phyloP scores from a whole-genome alignment of 2,888 invertebrate genomes.

The Erebia aethiops region DNA sequence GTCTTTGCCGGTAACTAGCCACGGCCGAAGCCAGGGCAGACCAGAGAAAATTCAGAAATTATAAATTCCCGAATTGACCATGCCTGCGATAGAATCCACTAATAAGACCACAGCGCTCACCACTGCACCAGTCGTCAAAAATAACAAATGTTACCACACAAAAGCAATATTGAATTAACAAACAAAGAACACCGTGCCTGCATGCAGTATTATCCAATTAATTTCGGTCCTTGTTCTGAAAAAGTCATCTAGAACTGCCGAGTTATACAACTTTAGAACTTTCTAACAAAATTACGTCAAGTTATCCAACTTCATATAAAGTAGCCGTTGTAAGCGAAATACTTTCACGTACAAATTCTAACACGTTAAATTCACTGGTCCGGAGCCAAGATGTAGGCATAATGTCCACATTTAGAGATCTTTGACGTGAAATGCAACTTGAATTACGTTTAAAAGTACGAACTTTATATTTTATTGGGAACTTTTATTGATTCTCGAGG shows the following conservation, averaged over 20 bases:
- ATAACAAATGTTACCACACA: neutral
- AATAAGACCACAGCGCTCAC: too few relatives aligned
- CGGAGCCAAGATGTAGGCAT: slow-evolving; percentile 40
- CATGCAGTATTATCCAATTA: slow-evolving; percentile 43
- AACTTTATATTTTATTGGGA: slow-evolving; percentile 22
- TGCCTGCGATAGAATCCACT: too few relatives aligned
- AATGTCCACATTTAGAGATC: slow-evolving; percentile 38
- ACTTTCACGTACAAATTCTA: slow-evolving; percentile 41
- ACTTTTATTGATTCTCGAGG: slow-evolving; percentile 18
- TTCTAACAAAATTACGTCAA: slow-evolving; percentile 39
- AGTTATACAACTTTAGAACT: slow-evolving; percentile 36
- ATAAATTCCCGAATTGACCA: too few relatives aligned
- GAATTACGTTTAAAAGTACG: slow-evolving; percentile 25
- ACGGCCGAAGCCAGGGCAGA: too few relatives aligned
- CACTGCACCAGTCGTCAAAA: too few relatives aligned
- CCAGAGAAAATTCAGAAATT: too few relatives aligned
- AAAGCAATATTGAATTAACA: slow-evolving; percentile 6
- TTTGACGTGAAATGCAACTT: slow-evolving; percentile 34
- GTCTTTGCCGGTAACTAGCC: too few relatives aligned
- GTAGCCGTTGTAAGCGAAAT: slow-evolving; percentile 39
- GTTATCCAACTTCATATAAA: slow-evolving; percentile 40
- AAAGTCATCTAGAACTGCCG: slow-evolving; percentile 33
- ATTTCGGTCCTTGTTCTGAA: slow-evolving; percentile 32
- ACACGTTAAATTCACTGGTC: slow-evolving; percentile 40
- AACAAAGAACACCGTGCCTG: slow-evolving; percentile 33